phyloP scores from a whole-genome alignment of 2,113 vertebrate genomes.

The Chinchilla lanigera region DNA sequence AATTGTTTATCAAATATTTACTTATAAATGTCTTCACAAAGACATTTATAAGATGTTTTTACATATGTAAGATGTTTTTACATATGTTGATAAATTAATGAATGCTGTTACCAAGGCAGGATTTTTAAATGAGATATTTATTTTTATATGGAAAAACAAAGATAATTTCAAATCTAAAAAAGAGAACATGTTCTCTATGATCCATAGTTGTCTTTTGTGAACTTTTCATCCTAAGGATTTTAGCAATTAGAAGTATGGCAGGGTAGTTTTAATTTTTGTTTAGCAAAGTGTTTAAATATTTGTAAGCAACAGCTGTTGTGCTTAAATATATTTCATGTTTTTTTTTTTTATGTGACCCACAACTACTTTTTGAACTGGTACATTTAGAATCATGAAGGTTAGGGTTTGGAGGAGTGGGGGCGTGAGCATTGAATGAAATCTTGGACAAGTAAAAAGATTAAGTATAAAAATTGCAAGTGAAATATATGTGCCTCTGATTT shows the following conservation, averaged over 20 bases:
- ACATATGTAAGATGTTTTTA: background rate
- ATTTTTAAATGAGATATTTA: slow-evolving; percentile 60
- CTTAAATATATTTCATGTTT: background rate
- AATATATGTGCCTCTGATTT: background rate
- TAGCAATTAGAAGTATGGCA: background rate
- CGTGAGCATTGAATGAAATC: background rate
- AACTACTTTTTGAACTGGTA: slow-evolving; percentile 16
- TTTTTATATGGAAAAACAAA: background rate
- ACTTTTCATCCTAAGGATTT: background rate
- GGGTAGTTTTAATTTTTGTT: background rate
- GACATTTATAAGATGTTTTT: background rate
- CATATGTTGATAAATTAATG: background rate
- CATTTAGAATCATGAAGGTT: slow-evolving; percentile 13
- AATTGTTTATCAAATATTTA: slow-evolving; percentile 52
- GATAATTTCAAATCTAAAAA: background rate
- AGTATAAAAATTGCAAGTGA: background rate
- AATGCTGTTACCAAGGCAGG: background rate
- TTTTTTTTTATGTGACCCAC: slow-evolving; percentile 18
- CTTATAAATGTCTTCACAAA: slow-evolving; percentile 63
- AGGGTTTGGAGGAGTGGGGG: background rate
- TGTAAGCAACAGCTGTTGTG: slow-evolving; percentile 30
- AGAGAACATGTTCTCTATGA: background rate
- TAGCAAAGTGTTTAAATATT: slow-evolving; percentile 47
- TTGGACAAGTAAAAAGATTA: background rate
- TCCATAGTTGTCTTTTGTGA: background rate